Percentiles rank a stretch among this genome's conserved stretches.
phyloP scores from a whole-genome alignment of 2,888 invertebrate genomes.

The Stenichneumon culpator region DNA sequence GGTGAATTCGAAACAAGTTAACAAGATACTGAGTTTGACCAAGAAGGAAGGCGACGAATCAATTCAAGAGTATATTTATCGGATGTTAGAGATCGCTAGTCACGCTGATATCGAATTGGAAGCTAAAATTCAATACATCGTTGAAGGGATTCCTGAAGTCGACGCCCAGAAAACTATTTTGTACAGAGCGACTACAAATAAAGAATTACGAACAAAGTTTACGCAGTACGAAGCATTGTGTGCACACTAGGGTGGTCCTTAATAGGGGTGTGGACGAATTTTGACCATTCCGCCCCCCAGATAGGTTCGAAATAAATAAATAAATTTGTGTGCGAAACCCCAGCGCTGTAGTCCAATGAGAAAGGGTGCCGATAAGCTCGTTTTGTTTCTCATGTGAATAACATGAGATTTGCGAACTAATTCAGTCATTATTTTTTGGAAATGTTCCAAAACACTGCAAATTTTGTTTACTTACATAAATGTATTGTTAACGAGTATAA shows the following conservation, averaged over 20 bases:
- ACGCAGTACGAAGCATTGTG: background rate
- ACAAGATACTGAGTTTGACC: background rate
- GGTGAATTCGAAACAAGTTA: conserved; percentile 15
- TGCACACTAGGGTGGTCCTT: background rate
- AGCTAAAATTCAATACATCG: conserved; percentile 5
- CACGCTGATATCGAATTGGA: background rate
- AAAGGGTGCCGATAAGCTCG: conserved; percentile 20
- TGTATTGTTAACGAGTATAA: background rate
- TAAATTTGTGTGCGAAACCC: conserved; percentile 36
- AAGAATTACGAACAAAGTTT: background rate
- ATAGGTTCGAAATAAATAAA: conserved; percentile 18
- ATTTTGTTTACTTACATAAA: background rate
- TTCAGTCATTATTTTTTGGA: conserved; percentile 27
- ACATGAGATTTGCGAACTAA: conserved; percentile 9
- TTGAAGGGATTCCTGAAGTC: background rate
- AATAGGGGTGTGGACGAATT: conserved; percentile 27
- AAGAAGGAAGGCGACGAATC: conserved; percentile 21
- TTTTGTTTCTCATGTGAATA: conserved; percentile 35
- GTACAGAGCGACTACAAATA: background rate
- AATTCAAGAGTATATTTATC: conserved; percentile 5
- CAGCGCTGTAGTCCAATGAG: conserved; percentile 18
- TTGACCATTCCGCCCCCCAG: conserved; percentile 27
- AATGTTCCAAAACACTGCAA: background rate
- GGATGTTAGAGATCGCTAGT: background rate
- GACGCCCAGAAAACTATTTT: background rate